These are phyloP conservation scores for Nanorana parkeri DNA, from an alignment of 2,113 vertebrate genomes.

Conservation along the genomic window DNA sequence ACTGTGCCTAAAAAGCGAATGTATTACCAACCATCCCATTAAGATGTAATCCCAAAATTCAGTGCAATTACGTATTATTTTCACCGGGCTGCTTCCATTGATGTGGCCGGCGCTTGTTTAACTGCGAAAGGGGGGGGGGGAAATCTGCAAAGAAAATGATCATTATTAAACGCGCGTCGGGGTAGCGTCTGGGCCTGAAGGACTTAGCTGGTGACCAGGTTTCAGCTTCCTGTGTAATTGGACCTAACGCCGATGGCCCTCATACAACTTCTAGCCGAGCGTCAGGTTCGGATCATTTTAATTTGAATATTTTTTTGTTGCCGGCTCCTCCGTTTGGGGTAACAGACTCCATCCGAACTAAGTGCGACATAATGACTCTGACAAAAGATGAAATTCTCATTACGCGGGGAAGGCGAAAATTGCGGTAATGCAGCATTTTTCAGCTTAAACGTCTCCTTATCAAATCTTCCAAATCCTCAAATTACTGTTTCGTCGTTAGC, in stretches of 20 bases:
- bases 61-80: neutral
- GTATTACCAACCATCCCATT: neutral
- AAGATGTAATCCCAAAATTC: neutral
- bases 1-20: no score
- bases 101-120: slow-evolving; percentile 15
- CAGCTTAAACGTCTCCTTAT: slow-evolving; percentile 53
- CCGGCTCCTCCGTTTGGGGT: slow-evolving; percentile 18
- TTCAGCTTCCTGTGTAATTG: slow-evolving; percentile 10
- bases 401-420: slow-evolving; percentile 53
- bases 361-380: slow-evolving; percentile 51
- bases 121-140: neutral
- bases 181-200: neutral
- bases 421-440: slow-evolving; percentile 46
- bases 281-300: slow-evolving; percentile 52
- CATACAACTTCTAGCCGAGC: slow-evolving; percentile 26
- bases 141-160: neutral
- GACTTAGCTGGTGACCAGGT: neutral
- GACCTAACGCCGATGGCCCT: slow-evolving; percentile 44
- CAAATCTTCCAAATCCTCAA: slow-evolving; percentile 62
- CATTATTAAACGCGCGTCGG: neutral
- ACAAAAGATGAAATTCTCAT: slow-evolving; percentile 58
- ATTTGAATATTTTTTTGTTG: slow-evolving; percentile 35
- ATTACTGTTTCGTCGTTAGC: slow-evolving; percentile 59
- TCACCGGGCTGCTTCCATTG: neutral
- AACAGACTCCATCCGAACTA: slow-evolving; percentile 46